Conservation (phyloP, 1,140 invertebrate species). For the Pollicipes pollicipes region DNA sequence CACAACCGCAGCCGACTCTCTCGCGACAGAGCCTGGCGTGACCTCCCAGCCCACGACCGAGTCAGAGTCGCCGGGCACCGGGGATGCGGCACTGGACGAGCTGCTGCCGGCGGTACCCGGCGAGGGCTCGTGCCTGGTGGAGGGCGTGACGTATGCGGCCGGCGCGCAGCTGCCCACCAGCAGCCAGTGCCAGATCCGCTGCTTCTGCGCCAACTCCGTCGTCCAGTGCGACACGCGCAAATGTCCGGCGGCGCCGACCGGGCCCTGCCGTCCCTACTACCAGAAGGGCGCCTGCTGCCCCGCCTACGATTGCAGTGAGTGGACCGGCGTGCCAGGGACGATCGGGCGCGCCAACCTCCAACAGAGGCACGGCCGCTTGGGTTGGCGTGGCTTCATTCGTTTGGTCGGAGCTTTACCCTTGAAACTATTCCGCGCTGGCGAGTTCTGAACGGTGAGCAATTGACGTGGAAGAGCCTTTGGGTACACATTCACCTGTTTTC, state of each 20-base stretch:
- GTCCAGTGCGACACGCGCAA: conserved; percentile 56
- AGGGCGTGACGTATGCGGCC: conserved; percentile 57
- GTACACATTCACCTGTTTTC: too few species aligned
- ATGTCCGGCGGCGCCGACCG: conserved; percentile 43
- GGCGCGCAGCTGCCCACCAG: conserved; percentile 48
- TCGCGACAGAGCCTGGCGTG: not conserved
- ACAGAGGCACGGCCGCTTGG: too few species aligned
- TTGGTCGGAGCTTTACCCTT: too few species aligned
- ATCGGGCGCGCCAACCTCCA: too few species aligned
- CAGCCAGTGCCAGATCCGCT: conserved; percentile 52
- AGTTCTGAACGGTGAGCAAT: too few species aligned
- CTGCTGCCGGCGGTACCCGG: conserved; percentile 11
- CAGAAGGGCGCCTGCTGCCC: conserved; percentile 50
- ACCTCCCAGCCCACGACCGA: not conserved
- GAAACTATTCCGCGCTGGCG: too few species aligned
- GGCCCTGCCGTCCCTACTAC: conserved; percentile 27
- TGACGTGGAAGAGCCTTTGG: too few species aligned
- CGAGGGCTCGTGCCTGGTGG: conserved; percentile 26
- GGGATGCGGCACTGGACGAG: not conserved
- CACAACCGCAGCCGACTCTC: too few species aligned
- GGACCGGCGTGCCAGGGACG: too few species aligned
- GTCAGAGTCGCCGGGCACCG: not conserved
- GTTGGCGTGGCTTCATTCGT: too few species aligned
- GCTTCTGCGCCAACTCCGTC: conserved; percentile 65
- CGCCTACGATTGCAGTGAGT: conserved; percentile 50